Evolutionary conservation across 1,140 invertebrate species (phyloP), one percentile per base, ranked within the genome.

Genomic region (Dryas iulia): DNA sequence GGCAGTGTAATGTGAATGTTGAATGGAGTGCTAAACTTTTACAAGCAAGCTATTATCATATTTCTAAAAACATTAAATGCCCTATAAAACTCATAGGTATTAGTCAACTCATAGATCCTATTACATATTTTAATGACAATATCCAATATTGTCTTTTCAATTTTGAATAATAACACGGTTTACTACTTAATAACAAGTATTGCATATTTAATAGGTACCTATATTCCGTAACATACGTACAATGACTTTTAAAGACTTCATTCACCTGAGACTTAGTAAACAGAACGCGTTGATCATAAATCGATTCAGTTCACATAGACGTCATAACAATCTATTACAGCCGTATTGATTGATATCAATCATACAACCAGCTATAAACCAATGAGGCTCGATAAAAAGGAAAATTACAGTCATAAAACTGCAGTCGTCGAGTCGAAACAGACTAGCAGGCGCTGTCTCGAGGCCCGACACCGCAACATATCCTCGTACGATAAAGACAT

Each of bases 391-490:
- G 79, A 86, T 86, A 84, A 84, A 85, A 86, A 83, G 80, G 79
- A 80, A 87, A 86, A 89, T 89, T 87, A 86, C 83, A 81, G 82
- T 86, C 77, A 84, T 87, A 87, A 86, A 84, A 72, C 78, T 69
- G 64, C 78, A 70, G 72, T 74, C 73, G 73, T 77, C 78, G 72
- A 77, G 73, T 69, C 74, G 31, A 33, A 58, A 68, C 76, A 87
- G 84, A 86, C 81, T 78, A 72, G 74, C 74, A 84, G 85, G 81
- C 81, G 80, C 78, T 78, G 58, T n/a, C 53, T 53, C 10, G 52
- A 73, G 71, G 71, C 71, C 57, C 66, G 66, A 25, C 30, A 26
- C 71, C 69, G 66, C 73, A 59, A 70, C 69, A 66, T 76, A 79
- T 79, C 77, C 76, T 74, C 81, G 77, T 76, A 74, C 83, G 84